phyloP scores from a whole-genome alignment of 2,888 invertebrate genomes.

The Falcaria lacertinaria region DNA sequence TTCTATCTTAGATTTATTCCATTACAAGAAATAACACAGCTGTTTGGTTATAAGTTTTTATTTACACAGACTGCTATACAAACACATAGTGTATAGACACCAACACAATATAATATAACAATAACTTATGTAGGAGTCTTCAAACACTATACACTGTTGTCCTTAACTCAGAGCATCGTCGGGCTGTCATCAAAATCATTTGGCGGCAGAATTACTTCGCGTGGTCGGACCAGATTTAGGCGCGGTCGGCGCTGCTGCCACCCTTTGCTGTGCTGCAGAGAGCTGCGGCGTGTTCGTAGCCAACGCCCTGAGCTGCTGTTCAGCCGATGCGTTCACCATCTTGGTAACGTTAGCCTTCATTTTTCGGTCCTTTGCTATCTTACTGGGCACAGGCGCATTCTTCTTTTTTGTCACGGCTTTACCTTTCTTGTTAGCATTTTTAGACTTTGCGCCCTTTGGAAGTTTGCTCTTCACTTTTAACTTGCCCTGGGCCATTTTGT shows the following conservation, averaged over 20 bases:
- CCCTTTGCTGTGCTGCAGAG: slow-evolving; percentile 69
- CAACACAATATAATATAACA: background rate
- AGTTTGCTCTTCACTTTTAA: slow-evolving; percentile 83
- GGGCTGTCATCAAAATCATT: background rate
- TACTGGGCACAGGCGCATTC: slow-evolving; percentile 83
- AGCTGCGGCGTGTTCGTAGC: slow-evolving; percentile 75
- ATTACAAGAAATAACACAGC: background rate
- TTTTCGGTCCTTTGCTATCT: slow-evolving; percentile 79
- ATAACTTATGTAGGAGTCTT: background rate
- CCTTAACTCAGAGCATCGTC: background rate
- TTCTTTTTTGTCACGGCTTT: slow-evolving; percentile 78
- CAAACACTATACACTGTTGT: background rate
- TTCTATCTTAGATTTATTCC: background rate
- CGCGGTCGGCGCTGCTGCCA: slow-evolving; percentile 64
- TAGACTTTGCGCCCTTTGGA: slow-evolving; percentile 76
- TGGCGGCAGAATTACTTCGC: background rate
- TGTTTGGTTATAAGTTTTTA: background rate
- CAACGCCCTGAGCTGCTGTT: slow-evolving; percentile 81
- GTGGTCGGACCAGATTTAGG: slow-evolving; percentile 31
- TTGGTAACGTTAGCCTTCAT: slow-evolving; percentile 83
- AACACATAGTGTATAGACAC: background rate
- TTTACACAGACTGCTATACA: background rate
- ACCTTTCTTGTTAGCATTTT: slow-evolving; percentile 64
- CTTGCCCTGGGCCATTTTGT: slow-evolving; percentile 84
- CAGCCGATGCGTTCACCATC: slow-evolving; percentile 84